Conservation (phyloP, 1,140 invertebrate genomes). For the Globodera ellingtonae region DNA sequence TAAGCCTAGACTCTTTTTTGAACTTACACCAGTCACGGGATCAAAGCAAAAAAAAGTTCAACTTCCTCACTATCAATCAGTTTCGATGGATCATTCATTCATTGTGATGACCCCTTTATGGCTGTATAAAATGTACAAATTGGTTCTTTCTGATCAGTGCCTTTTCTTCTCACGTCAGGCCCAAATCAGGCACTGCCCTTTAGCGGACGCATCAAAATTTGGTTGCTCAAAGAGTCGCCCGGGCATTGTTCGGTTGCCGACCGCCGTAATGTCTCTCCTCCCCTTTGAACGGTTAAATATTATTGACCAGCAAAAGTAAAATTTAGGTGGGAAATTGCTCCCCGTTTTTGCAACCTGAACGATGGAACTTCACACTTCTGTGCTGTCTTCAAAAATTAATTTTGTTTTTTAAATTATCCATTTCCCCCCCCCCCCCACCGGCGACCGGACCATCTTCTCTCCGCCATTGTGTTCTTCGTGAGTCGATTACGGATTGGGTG, state of each 20-base stretch:
- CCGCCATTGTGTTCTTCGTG: too few relatives aligned
- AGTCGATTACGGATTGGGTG: too few relatives aligned
- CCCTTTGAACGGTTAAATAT: not conserved
- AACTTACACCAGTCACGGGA: too few relatives aligned
- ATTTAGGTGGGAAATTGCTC: not conserved
- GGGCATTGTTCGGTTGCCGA: not conserved
- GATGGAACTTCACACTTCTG: conserved; percentile 40
- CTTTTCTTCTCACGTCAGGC: not conserved
- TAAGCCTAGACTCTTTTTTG: too few relatives aligned
- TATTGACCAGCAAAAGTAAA: not conserved
- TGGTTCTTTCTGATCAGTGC: not conserved
- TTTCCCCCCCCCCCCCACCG: too few relatives aligned
- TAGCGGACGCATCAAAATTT: not conserved
- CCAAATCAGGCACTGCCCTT: not conserved
- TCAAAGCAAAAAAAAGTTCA: too few relatives aligned
- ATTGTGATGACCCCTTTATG: too few relatives aligned
- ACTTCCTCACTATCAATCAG: too few relatives aligned
- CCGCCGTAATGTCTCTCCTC: not conserved
- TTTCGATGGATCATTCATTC: too few relatives aligned
- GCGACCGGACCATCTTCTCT: too few relatives aligned
- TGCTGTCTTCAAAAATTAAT: conserved; percentile 18
- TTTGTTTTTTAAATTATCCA: too few relatives aligned
- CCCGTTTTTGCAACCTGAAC: conserved; percentile 29
- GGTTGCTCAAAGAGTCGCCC: not conserved
- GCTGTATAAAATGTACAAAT: not conserved